phyloP scores from a whole-genome alignment of 2,888 invertebrate species.

The Drosophila neonasuta region DNA sequence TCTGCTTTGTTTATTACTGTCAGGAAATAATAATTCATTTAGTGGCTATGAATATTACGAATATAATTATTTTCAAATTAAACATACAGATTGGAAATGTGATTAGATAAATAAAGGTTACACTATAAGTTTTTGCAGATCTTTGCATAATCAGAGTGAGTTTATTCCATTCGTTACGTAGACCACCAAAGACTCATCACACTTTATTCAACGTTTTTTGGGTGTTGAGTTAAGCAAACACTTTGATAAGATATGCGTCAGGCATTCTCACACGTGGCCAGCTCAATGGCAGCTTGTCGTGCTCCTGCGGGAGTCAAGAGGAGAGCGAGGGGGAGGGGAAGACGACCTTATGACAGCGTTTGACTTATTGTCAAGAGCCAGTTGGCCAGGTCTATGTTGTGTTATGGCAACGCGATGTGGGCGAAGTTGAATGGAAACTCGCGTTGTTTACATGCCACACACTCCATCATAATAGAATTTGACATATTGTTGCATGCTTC shows the following conservation, averaged over 20 bases:
- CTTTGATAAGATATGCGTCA: slow-evolving; percentile 42
- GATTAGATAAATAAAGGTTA: no score
- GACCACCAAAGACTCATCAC: background rate
- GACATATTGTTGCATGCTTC: slow-evolving; percentile 47
- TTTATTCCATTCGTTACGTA: no score
- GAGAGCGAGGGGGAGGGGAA: background rate
- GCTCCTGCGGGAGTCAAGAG: background rate
- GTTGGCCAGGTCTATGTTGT: slow-evolving; percentile 19
- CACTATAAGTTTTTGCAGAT: no score
- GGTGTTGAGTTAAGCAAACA: slow-evolving; percentile 6
- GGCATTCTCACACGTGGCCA: slow-evolving; percentile 30
- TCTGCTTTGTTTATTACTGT: no score
- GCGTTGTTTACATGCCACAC: slow-evolving; percentile 41
- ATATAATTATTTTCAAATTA: no score
- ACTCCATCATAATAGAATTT: slow-evolving; percentile 60
- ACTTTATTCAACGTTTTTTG: background rate
- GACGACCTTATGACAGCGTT: slow-evolving; percentile 39
- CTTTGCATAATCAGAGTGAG: no score
- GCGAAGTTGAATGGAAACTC: background rate
- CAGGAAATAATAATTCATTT: no score
- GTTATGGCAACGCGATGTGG: background rate
- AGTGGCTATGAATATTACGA: no score
- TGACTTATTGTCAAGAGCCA: slow-evolving; percentile 48
- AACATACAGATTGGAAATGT: no score
- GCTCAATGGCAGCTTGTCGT: background rate